These are phyloP conservation scores for Xestia xanthographa DNA, from an alignment of 2,888 invertebrate species.

Conservation along the genomic window DNA sequence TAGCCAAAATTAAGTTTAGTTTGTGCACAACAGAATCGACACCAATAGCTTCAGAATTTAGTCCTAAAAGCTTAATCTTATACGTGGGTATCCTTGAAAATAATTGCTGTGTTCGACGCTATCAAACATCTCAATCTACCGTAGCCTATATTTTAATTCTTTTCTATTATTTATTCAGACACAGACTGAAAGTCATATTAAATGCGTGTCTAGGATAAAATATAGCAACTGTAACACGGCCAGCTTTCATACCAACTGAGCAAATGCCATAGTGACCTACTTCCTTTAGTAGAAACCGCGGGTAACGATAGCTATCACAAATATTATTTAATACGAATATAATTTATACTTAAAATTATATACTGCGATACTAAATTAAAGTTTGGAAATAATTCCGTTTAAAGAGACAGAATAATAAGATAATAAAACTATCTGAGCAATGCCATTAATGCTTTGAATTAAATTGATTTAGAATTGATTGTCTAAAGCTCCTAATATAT, in stretches of 20 bases:
- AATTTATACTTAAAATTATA: constrained; percentile 33
- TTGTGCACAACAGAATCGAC: no score
- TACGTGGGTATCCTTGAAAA: constrained; percentile 14
- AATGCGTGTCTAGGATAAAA: constrained; percentile 34
- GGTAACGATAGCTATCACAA: constrained; percentile 45
- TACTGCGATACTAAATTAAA: constrained; percentile 38
- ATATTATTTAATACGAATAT: constrained; percentile 36
- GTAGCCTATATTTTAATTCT: constrained; percentile 5
- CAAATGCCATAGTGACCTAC: constrained; percentile 32
- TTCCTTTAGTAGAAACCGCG: constrained; percentile 15
- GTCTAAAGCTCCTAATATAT: background rate
- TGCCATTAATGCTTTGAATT: constrained; percentile 14
- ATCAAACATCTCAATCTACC: constrained; percentile 38
- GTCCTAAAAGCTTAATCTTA: background rate
- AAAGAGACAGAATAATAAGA: constrained; percentile 36
- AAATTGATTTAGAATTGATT: constrained; percentile 26
- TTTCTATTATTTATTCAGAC: constrained; percentile 30
- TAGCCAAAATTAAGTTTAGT: no score
- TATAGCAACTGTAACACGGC: constrained; percentile 24
- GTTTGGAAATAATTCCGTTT: constrained; percentile 26
- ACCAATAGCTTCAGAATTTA: background rate
- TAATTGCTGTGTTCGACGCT: constrained; percentile 10
- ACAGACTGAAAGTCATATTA: constrained; percentile 37
- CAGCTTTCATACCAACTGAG: constrained; percentile 6
- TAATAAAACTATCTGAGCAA: constrained; percentile 32